Percentiles rank a stretch among this genome's conserved stretches.
phyloP scores from a whole-genome alignment of 2,888 invertebrate genomes.

The Trissolcus brochymenae region DNA sequence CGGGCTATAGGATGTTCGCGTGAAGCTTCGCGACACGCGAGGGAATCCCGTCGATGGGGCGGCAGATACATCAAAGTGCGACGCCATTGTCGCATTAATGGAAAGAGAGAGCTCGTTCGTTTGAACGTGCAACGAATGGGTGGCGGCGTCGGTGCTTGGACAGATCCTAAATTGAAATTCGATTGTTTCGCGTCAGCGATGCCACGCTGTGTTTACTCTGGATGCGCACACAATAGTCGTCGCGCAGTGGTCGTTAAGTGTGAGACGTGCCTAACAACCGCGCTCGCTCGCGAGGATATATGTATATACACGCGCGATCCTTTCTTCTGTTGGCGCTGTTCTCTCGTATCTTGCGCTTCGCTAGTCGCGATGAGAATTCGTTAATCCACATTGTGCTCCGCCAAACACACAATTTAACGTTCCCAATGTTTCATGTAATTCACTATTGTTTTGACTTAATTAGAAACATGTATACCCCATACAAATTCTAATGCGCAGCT shows the following conservation, averaged over 20 bases:
- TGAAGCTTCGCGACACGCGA: conserved; percentile 53
- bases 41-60: conserved; percentile 57
- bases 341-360: conserved; percentile 36
- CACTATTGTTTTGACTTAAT: conserved; percentile 43
- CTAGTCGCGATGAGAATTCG: conserved; percentile 44
- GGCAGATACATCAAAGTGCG: conserved; percentile 69
- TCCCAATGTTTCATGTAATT: conserved; percentile 42
- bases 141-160: conserved; percentile 67
- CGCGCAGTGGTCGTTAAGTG: conserved; percentile 58
- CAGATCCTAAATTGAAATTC: conserved; percentile 73
- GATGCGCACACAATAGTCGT: conserved; percentile 53
- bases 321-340: conserved; percentile 36
- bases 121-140: conserved; percentile 67
- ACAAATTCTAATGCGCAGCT: conserved; percentile 28
- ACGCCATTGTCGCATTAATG: conserved; percentile 73
- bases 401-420: conserved; percentile 51
- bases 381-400: conserved; percentile 46
- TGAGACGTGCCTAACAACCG: conserved; percentile 56
- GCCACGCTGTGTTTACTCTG: conserved; percentile 61
- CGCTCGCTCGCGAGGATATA: conserved; percentile 29
- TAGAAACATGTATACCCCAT: conserved; percentile 38
- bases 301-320: conserved; percentile 32
- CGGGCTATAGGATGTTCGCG: conserved; percentile 59
- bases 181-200: conserved; percentile 69
- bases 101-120: conserved; percentile 73